phyloP scores from a whole-genome alignment of 2,888 invertebrate genomes.

The Amiota minor region DNA sequence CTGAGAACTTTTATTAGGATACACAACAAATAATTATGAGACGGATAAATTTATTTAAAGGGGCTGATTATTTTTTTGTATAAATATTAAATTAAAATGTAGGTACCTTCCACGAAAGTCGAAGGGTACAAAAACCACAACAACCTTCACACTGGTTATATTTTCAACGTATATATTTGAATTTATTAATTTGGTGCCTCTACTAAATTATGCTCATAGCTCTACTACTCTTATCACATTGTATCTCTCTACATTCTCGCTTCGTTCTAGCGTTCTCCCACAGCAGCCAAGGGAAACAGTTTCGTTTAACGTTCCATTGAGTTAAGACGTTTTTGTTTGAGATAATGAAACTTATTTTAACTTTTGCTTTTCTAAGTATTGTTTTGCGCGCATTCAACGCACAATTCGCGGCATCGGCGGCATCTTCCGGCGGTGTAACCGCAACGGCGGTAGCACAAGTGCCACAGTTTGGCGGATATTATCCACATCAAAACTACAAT shows the following conservation, averaged over 20 bases:
- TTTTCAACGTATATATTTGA: too few species aligned
- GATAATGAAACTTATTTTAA: conserved; percentile 41
- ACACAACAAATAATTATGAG: too few species aligned
- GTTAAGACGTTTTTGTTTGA: conserved; percentile 36
- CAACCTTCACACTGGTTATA: conserved; percentile 44
- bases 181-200: too few species aligned
- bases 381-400: conserved; percentile 12
- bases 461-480: conserved; percentile 31
- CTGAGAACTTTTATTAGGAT: too few species aligned
- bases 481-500: conserved; percentile 24
- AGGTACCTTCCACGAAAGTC: too few species aligned
- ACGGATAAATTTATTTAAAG: too few species aligned
- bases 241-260: conserved; percentile 27
- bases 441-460: background rate
- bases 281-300: conserved; percentile 41
- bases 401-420: conserved; percentile 47
- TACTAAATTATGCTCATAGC: background rate
- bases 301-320: conserved; percentile 46
- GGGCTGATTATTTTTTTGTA: too few species aligned
- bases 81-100: too few species aligned
- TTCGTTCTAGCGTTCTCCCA: conserved; percentile 27
- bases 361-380: conserved; percentile 24
- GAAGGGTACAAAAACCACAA: conserved; percentile 10
- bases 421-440: conserved; percentile 27
- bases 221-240: background rate